phyloP scores from a whole-genome alignment of 2,797 vertebrate species.

The Pseudochromis fuscus region DNA sequence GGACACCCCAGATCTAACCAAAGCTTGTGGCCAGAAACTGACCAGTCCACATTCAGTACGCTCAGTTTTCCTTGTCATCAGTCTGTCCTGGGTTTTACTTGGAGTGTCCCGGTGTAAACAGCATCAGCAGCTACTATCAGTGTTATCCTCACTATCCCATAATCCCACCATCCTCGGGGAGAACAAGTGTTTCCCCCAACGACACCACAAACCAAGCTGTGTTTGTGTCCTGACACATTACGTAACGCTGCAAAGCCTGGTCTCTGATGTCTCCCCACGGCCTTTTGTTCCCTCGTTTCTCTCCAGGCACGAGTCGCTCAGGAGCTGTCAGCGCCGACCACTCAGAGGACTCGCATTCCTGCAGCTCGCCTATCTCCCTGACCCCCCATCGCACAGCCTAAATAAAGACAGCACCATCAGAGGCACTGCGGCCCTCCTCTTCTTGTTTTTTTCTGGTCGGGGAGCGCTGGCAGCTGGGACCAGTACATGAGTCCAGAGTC shows the following conservation, averaged over 20 bases:
- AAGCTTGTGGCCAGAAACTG: too few relatives aligned
- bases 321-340: conserved; percentile 79
- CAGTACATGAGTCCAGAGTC: conserved; percentile 82
- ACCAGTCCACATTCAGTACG: too few relatives aligned
- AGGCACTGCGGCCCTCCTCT: conserved; percentile 15
- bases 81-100: not conserved
- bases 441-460: conserved; percentile 84
- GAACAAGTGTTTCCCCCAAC: conserved; percentile 51
- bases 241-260: conserved; percentile 25
- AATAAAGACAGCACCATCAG: conserved; percentile 87
- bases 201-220: conserved; percentile 20
- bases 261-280: conserved; percentile 49
- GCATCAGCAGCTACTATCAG: not conserved
- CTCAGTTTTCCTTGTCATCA: not conserved
- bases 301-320: conserved; percentile 83
- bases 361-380: conserved; percentile 88
- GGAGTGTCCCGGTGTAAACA: conserved; percentile 39
- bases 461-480: conserved; percentile 73
- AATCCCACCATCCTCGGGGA: conserved; percentile 42
- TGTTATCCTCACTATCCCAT: not conserved
- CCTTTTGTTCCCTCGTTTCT: conserved; percentile 82
- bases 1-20: too few relatives aligned
- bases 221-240: conserved; percentile 27
- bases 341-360: conserved; percentile 88
- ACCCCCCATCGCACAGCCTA: conserved; percentile 88